A percentile compares a stretch with the other conserved stretches of the same genome.
phyloP scores from a whole-genome alignment of 2,888 invertebrate species.

The Drosophila pseudotalamancana region DNA sequence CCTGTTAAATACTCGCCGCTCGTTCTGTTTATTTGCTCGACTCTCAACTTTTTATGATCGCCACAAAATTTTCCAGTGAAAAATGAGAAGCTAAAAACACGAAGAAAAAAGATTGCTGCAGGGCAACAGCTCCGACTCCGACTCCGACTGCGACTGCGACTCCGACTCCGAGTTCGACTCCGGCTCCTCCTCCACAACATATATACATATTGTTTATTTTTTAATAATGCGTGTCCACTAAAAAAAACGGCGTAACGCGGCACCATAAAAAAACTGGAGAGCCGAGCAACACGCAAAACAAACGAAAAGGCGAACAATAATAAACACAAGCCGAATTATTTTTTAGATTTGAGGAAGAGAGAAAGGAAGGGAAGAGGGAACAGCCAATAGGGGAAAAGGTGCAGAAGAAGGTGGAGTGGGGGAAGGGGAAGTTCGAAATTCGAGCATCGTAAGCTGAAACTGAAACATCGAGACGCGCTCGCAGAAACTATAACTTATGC shows the following conservation, averaged over 20 bases:
- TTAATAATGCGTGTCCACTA: slow-evolving; percentile 80
- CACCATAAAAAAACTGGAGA: slow-evolving; percentile 70
- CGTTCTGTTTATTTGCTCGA: slow-evolving; percentile 52
- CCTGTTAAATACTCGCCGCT: slow-evolving; percentile 7
- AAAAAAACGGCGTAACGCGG: slow-evolving; percentile 66
- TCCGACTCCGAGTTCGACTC: slow-evolving; percentile 11
- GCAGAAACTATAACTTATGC: slow-evolving; percentile 70
- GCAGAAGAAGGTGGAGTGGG: background rate
- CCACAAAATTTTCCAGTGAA: slow-evolving; percentile 67
- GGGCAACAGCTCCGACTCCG: slow-evolving; percentile 14
- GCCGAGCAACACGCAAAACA: slow-evolving; percentile 58
- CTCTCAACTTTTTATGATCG: slow-evolving; percentile 61
- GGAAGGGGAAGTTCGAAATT: slow-evolving; percentile 48
- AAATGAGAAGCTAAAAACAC: slow-evolving; percentile 72
- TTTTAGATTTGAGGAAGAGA: background rate
- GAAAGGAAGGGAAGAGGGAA: background rate
- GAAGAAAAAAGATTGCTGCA: slow-evolving; percentile 59
- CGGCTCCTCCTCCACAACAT: slow-evolving; percentile 30
- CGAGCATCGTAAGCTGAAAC: slow-evolving; percentile 70
- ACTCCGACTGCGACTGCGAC: background rate
- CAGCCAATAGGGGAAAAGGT: no score
- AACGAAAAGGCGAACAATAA: slow-evolving; percentile 56
- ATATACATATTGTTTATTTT: slow-evolving; percentile 76
- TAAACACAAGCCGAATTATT: slow-evolving; percentile 59
- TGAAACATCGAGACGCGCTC: slow-evolving; percentile 47